These are phyloP conservation scores for Lomographa bimaculata DNA, from an alignment of 2,888 invertebrate genomes.

Conservation along the genomic window DNA sequence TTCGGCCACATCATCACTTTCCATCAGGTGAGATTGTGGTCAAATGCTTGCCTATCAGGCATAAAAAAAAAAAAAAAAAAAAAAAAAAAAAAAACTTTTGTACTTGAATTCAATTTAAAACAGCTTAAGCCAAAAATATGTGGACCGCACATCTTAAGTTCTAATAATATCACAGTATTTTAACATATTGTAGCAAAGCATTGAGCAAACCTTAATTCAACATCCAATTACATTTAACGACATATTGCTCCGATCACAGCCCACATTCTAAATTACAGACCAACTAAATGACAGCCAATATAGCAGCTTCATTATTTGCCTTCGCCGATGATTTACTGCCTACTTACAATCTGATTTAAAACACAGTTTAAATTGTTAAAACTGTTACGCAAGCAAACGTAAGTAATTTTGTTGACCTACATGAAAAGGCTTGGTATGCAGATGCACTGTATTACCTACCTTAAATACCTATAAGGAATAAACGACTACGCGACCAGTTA, in stretches of 20 bases:
- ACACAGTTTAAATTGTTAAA: slow-evolving; percentile 16
- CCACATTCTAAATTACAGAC: slow-evolving; percentile 22
- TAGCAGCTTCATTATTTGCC: slow-evolving; percentile 22
- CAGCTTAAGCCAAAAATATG: no score
- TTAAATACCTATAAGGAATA: slow-evolving; percentile 25
- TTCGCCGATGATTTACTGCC: slow-evolving; percentile 20
- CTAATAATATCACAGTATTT: no score
- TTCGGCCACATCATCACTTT: no score
- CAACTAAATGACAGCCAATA: slow-evolving; percentile 28
- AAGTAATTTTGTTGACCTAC: slow-evolving; percentile 31
- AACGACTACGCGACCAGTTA: slow-evolving; percentile 25
- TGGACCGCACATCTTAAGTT: no score
- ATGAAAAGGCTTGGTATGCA: slow-evolving; percentile 25
- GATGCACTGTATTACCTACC: slow-evolving; percentile 24
- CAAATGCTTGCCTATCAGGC: no score
- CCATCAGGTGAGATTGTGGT: no score
- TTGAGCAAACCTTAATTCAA: slow-evolving; percentile 23
- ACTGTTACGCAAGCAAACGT: slow-evolving; percentile 25
- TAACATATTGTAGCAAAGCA: slow-evolving; percentile 11
- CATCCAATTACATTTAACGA: slow-evolving; percentile 32
- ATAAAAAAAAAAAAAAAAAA: no score
- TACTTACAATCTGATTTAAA: slow-evolving; percentile 25
- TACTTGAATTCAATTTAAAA: no score
- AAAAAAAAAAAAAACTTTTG: no score
- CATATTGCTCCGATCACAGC: slow-evolving; percentile 29